Evolutionary conservation across 1,140 invertebrate genomes (phyloP).

Genomic region (Cyclina sinensis): DNA sequence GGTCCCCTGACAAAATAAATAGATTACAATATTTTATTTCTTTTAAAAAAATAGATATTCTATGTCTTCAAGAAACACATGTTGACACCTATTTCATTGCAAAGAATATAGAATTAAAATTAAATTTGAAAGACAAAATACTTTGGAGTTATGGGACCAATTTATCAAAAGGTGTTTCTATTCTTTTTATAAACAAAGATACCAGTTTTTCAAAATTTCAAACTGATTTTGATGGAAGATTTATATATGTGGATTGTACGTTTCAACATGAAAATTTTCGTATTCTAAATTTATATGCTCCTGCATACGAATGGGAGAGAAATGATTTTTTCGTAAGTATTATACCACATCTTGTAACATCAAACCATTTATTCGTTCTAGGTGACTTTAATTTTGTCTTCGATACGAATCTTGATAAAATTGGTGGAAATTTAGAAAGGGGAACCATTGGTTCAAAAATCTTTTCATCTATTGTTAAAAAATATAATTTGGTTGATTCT

Average conservation of each 20-base stretch:
- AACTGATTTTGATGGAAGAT: constrained; percentile 69
- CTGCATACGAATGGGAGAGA: constrained; percentile 51
- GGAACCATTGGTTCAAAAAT: constrained; percentile 45
- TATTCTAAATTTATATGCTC: constrained; percentile 69
- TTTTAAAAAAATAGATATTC: constrained; percentile 40
- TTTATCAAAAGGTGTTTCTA: neutral
- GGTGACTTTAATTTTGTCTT: constrained; percentile 56
- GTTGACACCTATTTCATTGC: neutral
- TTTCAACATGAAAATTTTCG: constrained; percentile 28
- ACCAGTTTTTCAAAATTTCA: constrained; percentile 45
- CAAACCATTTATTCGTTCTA: constrained; percentile 54
- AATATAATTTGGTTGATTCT: constrained; percentile 69
- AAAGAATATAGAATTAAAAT: constrained; percentile 1
- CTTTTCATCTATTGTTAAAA: constrained; percentile 47
- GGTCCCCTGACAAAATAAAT: no score
- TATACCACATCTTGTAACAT: constrained; percentile 53
- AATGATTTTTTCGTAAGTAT: constrained; percentile 56
- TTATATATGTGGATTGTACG: constrained; percentile 64
- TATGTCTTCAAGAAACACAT: constrained; percentile 45
- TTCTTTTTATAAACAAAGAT: neutral
- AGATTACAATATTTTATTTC: no score
- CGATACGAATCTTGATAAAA: constrained; percentile 68
- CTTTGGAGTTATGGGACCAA: constrained; percentile 3
- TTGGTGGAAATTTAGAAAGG: constrained; percentile 64
- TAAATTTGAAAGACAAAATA: neutral